Percentiles rank a stretch among this genome's conserved stretches.
phyloP scores from a whole-genome alignment of 2,797 vertebrate genomes.

The Pseudomugil gertrudae region DNA sequence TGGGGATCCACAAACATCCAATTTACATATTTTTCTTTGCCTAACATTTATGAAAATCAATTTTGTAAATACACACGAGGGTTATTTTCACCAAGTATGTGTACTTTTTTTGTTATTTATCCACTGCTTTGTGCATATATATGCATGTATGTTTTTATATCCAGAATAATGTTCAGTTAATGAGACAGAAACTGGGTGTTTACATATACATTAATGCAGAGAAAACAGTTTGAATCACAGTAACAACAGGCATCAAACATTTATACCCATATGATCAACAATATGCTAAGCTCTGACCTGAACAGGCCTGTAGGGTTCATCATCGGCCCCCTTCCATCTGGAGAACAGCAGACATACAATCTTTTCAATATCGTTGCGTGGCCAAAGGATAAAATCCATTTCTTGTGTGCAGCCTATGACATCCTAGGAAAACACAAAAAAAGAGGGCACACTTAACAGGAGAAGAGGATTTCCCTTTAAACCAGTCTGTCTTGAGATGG shows the following conservation, averaged over 20 bases:
- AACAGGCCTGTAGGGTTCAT: constrained; percentile 99
- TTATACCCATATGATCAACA: background rate
- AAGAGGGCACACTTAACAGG: background rate
- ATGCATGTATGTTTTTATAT: no score
- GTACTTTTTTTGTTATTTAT: background rate
- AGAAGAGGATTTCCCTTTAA: background rate
- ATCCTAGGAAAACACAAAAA: constrained; percentile 53
- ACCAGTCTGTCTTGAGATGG: background rate
- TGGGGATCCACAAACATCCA: background rate
- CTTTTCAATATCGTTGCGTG: constrained; percentile 99
- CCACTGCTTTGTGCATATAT: background rate
- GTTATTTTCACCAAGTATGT: background rate
- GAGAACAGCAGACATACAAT: constrained; percentile 99
- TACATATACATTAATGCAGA: background rate
- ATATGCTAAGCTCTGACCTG: constrained; percentile 83
- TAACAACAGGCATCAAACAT: background rate
- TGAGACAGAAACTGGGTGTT: background rate
- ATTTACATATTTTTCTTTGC: background rate
- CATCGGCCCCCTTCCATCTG: constrained; percentile 98
- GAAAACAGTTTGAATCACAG: background rate
- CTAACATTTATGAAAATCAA: background rate
- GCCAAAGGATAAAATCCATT: constrained; percentile 99
- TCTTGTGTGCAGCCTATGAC: constrained; percentile 99
- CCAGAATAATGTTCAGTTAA: no score
- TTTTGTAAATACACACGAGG: background rate